Base-by-base conservation (phyloP, 2,797 vertebrate species). In the Parauchenoglanis punctatus region DNA sequence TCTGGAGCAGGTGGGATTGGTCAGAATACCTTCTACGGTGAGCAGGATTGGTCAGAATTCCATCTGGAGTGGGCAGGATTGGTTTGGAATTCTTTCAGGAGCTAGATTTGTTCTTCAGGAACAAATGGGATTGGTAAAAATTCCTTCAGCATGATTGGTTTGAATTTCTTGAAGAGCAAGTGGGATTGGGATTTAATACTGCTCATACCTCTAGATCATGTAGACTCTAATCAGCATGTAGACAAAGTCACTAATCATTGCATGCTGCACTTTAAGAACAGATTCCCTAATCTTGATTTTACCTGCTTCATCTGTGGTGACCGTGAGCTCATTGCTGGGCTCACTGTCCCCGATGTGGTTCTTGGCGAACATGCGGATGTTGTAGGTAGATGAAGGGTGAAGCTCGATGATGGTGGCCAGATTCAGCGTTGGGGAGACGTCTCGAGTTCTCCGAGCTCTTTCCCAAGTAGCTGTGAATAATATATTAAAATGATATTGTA, bases 321-420 rank as follows among this genome's bases (percentile, higher is more conserved):
- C 97, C 89, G 97, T 99, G 91, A 99, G 97, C 93, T 99, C 98
- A 1, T 99, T 99, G 96, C 98, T 99, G 94, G 98, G 97, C 91
- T 98, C 97, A 0, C 98, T 99, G 94, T 98, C 99, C 89, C 98
- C 98, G 0, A 99, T 99, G 91, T 97, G 97, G 93, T 99, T 99
- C 95, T 99, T 99, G 90, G 98, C 98, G 1, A 98, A 99, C 97
- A 99, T 99, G 90, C 98, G 98, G 88, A 99, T 99, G 95, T 97
- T 99, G 96, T 99, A 99, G 81, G 98, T 98, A 92, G 98, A 99
- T 87, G 98, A 99, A 63, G 98, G 98, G 93, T 99, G 98, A 76
- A 99, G 97, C 92, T 99, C 98, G 63, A 99, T 99, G 95, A 99
- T 99, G 91, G 98, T 99, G 94, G 98, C 98, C 94, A 99, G 98